Conservation (phyloP, 2,888 invertebrate species). For the Luffia ferchaultella region DNA sequence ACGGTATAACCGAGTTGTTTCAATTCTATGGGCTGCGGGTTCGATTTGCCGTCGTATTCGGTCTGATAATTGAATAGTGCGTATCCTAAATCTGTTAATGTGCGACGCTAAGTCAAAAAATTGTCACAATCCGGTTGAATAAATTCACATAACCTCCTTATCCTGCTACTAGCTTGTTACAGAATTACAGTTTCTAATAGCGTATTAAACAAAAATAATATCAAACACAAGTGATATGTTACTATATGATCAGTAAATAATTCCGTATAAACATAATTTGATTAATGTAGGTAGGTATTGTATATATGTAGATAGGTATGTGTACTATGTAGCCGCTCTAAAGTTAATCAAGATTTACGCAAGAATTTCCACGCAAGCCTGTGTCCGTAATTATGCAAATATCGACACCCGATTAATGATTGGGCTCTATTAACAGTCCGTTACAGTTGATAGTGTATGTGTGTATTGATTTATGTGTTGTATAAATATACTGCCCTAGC, state of each 20-base stretch:
- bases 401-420: constrained; percentile 26
- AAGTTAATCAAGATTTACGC: background rate
- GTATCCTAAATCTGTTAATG: no score
- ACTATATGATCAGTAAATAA: constrained; percentile 2
- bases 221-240: background rate
- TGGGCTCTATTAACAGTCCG: constrained; percentile 10
- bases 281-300: background rate
- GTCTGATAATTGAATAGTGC: no score
- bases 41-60: no score
- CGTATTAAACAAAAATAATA: background rate
- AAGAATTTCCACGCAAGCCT: background rate
- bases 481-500: background rate
- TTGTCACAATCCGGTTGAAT: no score
- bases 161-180: no score
- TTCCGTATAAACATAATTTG: background rate
- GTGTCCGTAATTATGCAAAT: constrained; percentile 53
- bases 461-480: background rate
- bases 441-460: background rate
- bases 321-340: no score
- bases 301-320: no score
- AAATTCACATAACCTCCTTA: no score
- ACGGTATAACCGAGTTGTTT: no score
- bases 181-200: background rate
- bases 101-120: no score
- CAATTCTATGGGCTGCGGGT: no score